phyloP scores from a whole-genome alignment of 2,113 vertebrate species.

The Lichenostomus cassidix region DNA sequence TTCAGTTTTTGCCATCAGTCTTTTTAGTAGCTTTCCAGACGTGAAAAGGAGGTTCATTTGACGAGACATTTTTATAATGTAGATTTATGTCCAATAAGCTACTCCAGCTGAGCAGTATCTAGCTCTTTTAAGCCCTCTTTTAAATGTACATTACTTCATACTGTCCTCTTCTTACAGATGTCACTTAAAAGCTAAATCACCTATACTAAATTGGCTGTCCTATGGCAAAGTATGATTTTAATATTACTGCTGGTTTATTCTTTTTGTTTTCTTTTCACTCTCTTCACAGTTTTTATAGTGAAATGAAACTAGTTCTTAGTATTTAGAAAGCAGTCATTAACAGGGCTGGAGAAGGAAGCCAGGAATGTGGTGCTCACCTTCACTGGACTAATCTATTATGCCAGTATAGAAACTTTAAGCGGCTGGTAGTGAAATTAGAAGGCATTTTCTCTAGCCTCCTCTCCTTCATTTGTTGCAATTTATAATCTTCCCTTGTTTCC shows the following conservation, averaged over 20 bases:
- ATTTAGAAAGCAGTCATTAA: background rate
- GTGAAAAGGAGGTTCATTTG: background rate
- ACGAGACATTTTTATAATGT: background rate
- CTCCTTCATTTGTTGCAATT: background rate
- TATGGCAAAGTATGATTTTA: background rate
- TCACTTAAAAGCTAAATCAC: background rate
- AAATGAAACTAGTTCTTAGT: background rate
- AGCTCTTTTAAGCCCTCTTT: background rate
- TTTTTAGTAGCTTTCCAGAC: background rate
- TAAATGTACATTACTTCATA: background rate
- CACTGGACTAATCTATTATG: background rate
- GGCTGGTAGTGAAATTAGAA: background rate
- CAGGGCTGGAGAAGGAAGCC: background rate
- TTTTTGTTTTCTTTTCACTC: background rate
- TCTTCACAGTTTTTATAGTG: background rate
- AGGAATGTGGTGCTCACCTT: background rate
- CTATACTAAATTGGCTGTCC: background rate
- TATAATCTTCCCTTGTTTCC: background rate
- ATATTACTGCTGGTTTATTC: background rate
- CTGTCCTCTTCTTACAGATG: background rate
- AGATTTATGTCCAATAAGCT: background rate
- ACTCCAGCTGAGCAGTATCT: background rate
- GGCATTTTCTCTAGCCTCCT: background rate
- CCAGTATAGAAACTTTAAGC: background rate
- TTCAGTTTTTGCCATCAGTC: background rate